These are phyloP conservation scores for Tolypeutes matacus DNA, from an alignment of 2,797 vertebrate genomes.

Conservation along the genomic window DNA sequence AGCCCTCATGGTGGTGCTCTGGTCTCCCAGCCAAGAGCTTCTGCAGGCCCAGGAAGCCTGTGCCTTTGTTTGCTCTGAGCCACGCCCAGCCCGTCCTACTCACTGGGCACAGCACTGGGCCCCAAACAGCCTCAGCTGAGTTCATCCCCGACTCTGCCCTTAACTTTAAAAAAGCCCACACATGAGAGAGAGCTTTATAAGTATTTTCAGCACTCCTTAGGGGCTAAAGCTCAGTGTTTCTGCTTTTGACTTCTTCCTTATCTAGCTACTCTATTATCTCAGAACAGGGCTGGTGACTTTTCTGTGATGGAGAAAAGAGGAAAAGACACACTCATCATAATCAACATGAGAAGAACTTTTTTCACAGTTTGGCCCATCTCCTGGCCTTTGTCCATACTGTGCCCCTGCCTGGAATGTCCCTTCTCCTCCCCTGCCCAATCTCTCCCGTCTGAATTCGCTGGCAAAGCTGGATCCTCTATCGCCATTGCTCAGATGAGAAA, in stretches of 20 bases:
- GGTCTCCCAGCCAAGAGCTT: not conserved
- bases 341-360: accelerated
- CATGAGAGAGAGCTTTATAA: constrained; percentile 8
- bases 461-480: not conserved
- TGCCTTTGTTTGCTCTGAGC: constrained; percentile 75
- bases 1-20: accelerated
- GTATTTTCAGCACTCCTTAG: constrained; percentile 49
- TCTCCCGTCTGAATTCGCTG: not conserved
- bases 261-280: not conserved
- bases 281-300: not conserved
- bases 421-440: not conserved
- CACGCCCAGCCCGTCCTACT: constrained; percentile 65
- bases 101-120: not conserved
- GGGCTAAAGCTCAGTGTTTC: not conserved
- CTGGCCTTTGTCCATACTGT: not conserved
- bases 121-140: not conserved
- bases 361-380: accelerated
- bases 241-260: not conserved
- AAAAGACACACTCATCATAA: accelerated
- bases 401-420: not conserved
- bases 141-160: constrained; percentile 11
- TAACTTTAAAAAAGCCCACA: constrained; percentile 13
- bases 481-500: not conserved
- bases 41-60: not conserved
- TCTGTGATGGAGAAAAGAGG: not conserved